These are phyloP conservation scores for Sarcophaga bullata DNA, from an alignment of 1,140 invertebrate genomes.

Conservation along the genomic window DNA sequence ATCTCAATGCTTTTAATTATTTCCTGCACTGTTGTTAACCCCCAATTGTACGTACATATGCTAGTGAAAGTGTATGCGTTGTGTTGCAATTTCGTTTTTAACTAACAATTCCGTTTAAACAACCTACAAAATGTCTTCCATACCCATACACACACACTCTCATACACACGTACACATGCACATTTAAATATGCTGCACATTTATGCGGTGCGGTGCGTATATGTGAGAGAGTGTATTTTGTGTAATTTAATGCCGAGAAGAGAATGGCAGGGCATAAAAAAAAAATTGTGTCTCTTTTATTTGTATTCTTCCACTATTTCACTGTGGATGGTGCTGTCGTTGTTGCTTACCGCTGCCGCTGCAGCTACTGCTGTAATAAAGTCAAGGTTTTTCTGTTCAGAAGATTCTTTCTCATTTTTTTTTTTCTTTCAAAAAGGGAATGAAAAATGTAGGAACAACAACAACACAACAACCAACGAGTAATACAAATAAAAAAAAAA, in stretches of 20 bases:
- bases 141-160: too few relatives aligned
- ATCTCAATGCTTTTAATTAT: too few relatives aligned
- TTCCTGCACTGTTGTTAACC: too few relatives aligned
- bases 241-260: not conserved
- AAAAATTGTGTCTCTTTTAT: constrained; percentile 26
- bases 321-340: not conserved
- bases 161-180: too few relatives aligned
- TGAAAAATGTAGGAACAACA: constrained; percentile 4
- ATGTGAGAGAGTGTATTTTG: not conserved
- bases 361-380: constrained; percentile 15
- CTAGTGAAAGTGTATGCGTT: too few relatives aligned
- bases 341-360: not conserved
- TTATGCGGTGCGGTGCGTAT: too few relatives aligned
- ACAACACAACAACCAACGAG: not conserved
- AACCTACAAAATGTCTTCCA: too few relatives aligned
- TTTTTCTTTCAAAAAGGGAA: not conserved
- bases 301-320: constrained; percentile 22
- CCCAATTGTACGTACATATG: too few relatives aligned
- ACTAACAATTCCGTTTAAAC: too few relatives aligned
- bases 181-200: not conserved
- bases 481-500: not conserved
- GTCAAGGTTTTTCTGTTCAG: constrained; percentile 23
- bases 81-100: too few relatives aligned
- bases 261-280: too few relatives aligned
- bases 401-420: not conserved